Evolutionary conservation across 1,140 invertebrate genomes (phyloP).

Genomic region (Rhyacophila brunnea): DNA sequence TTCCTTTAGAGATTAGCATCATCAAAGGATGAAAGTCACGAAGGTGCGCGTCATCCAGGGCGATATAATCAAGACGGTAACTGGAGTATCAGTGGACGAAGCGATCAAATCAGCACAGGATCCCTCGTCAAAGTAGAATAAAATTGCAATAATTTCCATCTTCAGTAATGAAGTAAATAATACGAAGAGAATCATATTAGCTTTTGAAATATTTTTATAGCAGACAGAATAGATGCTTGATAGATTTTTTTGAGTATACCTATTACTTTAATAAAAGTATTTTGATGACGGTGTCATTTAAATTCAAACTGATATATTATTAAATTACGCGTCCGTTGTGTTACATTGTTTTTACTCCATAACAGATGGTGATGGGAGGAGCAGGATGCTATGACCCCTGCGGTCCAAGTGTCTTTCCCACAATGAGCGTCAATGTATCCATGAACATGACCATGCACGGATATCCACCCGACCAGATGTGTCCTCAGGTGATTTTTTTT

Average conservation of each 20-base stretch:
- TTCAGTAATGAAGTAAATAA: not conserved
- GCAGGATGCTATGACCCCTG: slow-evolving; percentile 52
- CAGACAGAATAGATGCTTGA: no score
- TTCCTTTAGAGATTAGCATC: no score
- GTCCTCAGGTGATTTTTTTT: slow-evolving; percentile 59
- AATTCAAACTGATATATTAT: not conserved
- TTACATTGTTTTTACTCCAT: not conserved
- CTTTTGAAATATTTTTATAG: no score
- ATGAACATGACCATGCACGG: slow-evolving; percentile 98
- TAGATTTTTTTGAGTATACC: no score
- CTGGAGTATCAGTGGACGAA: no score
- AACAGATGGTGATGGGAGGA: slow-evolving; percentile 48
- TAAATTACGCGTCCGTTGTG: not conserved
- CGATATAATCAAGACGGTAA: no score
- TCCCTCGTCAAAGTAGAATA: not conserved
- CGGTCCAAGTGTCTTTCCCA: slow-evolving; percentile 67
- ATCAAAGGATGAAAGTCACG: no score
- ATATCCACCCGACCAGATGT: slow-evolving; percentile 61
- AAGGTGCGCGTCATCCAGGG: no score
- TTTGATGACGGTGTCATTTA: not conserved
- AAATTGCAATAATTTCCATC: not conserved
- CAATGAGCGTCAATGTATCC: slow-evolving; percentile 94
- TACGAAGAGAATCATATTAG: no score
- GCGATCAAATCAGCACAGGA: not conserved
- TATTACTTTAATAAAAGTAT: not conserved